These are phyloP conservation scores for Chloropsis hardwickii DNA, from an alignment of 2,113 vertebrate species.

Conservation along the genomic window DNA sequence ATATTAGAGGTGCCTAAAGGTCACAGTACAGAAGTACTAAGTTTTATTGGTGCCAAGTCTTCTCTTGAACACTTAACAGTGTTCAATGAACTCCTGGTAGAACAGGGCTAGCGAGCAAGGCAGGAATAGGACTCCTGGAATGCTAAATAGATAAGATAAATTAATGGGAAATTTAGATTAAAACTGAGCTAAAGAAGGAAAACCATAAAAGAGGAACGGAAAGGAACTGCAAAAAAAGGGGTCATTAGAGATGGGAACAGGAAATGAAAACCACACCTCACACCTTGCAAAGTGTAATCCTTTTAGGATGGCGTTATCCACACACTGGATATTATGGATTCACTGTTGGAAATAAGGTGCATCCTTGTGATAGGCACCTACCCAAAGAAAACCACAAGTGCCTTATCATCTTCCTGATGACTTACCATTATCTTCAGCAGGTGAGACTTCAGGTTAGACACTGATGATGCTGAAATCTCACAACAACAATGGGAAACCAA, in stretches of 20 bases:
- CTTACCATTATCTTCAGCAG: not conserved
- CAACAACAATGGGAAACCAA: not conserved
- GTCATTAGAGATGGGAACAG: not conserved
- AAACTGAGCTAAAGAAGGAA: not conserved
- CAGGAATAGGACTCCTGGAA: not conserved
- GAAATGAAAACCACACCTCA: not conserved
- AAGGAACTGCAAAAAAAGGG: not conserved
- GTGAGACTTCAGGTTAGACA: not conserved
- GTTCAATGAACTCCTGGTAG: not conserved
- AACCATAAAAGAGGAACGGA: not conserved
- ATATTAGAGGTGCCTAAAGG: not conserved
- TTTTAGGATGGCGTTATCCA: not conserved
- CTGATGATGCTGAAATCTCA: not conserved
- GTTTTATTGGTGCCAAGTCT: not conserved
- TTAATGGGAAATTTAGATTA: not conserved
- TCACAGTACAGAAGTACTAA: not conserved
- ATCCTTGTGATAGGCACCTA: not conserved
- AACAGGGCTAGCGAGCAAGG: not conserved
- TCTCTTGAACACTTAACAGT: not conserved
- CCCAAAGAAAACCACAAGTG: not conserved
- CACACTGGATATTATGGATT: not conserved
- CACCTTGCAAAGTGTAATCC: not conserved
- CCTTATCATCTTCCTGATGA: not conserved
- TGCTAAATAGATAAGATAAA: not conserved
- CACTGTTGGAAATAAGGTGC: not conserved